These are phyloP conservation scores for Chrysaora quinquecirrha DNA, from an alignment of 30 jellyfish, hydroid and myxozoan genomes.

Conservation along the genomic window DNA sequence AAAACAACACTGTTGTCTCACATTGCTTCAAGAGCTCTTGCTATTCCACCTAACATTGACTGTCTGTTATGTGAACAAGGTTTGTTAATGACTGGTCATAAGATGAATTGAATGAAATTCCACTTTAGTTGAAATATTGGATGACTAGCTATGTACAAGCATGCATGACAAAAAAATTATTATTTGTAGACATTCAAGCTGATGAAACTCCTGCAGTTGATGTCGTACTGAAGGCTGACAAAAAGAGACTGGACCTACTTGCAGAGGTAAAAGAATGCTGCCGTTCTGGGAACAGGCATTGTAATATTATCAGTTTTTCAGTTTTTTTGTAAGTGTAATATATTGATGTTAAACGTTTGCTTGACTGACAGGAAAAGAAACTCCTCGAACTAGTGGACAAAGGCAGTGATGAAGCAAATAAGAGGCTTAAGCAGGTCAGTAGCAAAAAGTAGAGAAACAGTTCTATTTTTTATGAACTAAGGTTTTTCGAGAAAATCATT, in stretches of 20 bases:
- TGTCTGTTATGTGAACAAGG: conserved; percentile 99
- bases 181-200: conserved; percentile 87
- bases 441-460: no score
- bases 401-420: conserved; percentile 93
- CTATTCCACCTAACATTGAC: conserved; percentile 98
- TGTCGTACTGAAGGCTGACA: conserved; percentile 94
- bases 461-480: not conserved
- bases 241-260: conserved; percentile 77
- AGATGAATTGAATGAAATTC: no score
- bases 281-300: no score
- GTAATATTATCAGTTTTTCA: no score
- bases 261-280: conserved; percentile 73
- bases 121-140: no score
- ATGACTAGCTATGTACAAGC: no score
- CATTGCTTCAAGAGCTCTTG: conserved; percentile 89
- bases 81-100: no score
- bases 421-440: conserved; percentile 77
- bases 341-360: no score
- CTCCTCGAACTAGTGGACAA: conserved; percentile 81
- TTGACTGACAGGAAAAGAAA: conserved; percentile 80
- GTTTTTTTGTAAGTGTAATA: no score
- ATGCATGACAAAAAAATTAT: no score
- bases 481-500: no score
- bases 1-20: conserved; percentile 95
- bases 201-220: conserved; percentile 99